phyloP scores from a whole-genome alignment of 2,113 vertebrate genomes.

The Tragulus kanchil region DNA sequence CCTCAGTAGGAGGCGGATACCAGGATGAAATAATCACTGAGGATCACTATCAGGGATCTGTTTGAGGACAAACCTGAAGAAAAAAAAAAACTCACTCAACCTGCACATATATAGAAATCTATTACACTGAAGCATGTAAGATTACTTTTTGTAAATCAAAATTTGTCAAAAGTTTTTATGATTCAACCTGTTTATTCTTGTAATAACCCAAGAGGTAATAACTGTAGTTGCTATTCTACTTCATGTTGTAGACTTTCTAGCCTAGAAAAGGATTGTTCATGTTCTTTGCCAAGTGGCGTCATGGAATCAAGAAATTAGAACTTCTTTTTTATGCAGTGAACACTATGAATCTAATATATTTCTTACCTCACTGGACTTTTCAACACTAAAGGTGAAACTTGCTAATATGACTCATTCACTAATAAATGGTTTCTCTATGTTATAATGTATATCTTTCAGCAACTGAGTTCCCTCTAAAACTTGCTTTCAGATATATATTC shows the following conservation, averaged over 20 bases:
- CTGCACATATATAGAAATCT: neutral
- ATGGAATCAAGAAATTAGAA: neutral
- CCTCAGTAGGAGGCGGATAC: neutral
- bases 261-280: neutral
- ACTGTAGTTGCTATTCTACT: neutral
- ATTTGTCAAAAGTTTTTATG: neutral
- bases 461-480: neutral
- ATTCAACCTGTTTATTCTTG: neutral
- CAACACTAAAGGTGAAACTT: neutral
- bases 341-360: neutral
- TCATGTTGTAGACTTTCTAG: neutral
- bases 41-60: no score
- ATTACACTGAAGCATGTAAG: neutral
- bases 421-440: neutral
- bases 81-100: neutral
- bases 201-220: neutral
- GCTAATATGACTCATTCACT: neutral
- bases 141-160: neutral
- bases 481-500: neutral
- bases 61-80: neutral
- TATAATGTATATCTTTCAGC: neutral
- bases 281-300: no score
- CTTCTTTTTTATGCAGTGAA: neutral
- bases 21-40: no score
- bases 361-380: neutral